Conservation (phyloP, 2,888 invertebrate genomes). For the Yponomeuta cagnagella region DNA sequence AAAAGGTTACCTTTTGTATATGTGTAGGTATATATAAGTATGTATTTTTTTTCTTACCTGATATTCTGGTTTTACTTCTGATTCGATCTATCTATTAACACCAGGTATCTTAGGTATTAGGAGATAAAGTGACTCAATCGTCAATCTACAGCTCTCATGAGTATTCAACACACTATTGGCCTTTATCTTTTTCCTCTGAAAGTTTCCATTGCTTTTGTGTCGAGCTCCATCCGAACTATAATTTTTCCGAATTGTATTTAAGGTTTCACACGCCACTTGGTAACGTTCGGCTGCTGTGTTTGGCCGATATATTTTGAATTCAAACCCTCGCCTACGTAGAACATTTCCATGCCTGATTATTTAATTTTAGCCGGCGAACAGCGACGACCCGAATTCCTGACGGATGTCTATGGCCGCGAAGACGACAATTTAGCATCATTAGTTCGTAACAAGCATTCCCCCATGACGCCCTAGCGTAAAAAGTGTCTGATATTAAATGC, state of each 20-base stretch:
- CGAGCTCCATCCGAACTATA: neutral
- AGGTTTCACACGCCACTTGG: neutral
- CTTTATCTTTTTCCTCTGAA: neutral
- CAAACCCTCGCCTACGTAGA: constrained; percentile 23
- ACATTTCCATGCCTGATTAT: constrained; percentile 43
- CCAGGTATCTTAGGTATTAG: no score
- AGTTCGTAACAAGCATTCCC: constrained; percentile 53
- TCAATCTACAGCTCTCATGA: no score
- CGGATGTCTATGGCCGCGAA: constrained; percentile 40
- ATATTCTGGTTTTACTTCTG: no score
- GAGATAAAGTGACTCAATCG: no score
- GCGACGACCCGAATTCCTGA: constrained; percentile 41
- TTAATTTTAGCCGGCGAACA: constrained; percentile 44
- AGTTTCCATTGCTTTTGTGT: neutral
- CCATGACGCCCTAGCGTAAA: constrained; percentile 37
- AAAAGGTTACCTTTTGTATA: no score
- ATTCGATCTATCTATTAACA: no score
- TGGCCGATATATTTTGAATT: neutral
- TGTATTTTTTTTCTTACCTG: no score
- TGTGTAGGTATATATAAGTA: no score
- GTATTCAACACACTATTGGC: no score
- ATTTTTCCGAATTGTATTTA: no score
- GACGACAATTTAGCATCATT: constrained; percentile 54
- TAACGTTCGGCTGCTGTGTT: neutral
- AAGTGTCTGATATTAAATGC: constrained; percentile 45